These are phyloP conservation scores for Pinctada fucata DNA, from an alignment of 2,888 invertebrate genomes.

Conservation along the genomic window DNA sequence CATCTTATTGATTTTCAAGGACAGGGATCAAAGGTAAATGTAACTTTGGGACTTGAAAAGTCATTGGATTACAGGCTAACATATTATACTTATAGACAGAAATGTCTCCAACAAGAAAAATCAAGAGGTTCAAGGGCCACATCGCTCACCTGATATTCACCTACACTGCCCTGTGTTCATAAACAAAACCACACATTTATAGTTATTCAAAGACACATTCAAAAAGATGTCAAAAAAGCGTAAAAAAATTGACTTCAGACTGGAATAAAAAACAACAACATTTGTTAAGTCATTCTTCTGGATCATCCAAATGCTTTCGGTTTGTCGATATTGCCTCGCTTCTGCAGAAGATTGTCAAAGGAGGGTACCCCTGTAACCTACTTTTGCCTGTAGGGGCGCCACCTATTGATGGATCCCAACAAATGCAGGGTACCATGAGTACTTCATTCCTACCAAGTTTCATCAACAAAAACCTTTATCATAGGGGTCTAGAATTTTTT, in stretches of 20 bases:
- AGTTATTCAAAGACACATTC: not conserved
- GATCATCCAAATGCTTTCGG: not conserved
- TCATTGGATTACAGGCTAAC: no score
- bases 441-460: slow-evolving; percentile 1
- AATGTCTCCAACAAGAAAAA: no score
- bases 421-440: not conserved
- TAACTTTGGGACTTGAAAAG: no score
- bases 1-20: no score
- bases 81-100: no score
- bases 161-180: no score
- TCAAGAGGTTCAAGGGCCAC: no score
- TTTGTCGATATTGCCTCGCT: not conserved
- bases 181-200: no score
- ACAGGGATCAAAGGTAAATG: no score
- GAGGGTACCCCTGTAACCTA: slow-evolving; percentile 3
- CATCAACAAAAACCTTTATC: not conserved
- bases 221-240: not conserved
- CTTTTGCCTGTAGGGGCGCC: not conserved
- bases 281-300: not conserved
- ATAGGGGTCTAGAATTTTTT: no score
- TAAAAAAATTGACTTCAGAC: not conserved
- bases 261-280: not conserved
- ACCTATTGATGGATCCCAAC: slow-evolving; percentile 1
- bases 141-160: no score
- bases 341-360: not conserved